phyloP scores from a whole-genome alignment of 2,797 vertebrate genomes.

The Cottoperca gobio region DNA sequence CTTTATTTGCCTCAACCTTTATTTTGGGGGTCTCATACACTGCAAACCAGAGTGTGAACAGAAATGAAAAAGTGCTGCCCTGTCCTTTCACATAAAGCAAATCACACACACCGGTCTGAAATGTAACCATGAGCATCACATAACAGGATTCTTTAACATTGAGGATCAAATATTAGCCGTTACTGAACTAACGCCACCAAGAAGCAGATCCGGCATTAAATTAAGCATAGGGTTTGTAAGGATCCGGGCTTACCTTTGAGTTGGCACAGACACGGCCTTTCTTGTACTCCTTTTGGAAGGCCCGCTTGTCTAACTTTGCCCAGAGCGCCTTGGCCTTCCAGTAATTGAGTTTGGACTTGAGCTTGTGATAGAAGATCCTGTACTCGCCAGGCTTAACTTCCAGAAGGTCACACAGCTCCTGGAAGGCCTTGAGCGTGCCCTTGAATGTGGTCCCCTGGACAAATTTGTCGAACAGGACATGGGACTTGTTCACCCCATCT shows the following conservation, averaged over 20 bases:
- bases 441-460: constrained; percentile 96
- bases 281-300: constrained; percentile 96
- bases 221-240: not conserved
- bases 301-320: constrained; percentile 96
- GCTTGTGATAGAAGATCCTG: constrained; percentile 96
- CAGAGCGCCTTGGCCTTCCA: constrained; percentile 99
- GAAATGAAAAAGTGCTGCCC: not conserved
- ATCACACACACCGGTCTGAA: not conserved
- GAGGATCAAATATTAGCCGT: constrained; percentile 25
- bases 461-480: constrained; percentile 94
- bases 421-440: constrained; percentile 96
- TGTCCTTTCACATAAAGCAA: constrained; percentile 15
- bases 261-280: constrained; percentile 95
- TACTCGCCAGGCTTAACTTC: constrained; percentile 93
- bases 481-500: constrained; percentile 88
- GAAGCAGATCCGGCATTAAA: not conserved
- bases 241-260: constrained; percentile 87
- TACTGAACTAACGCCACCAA: not conserved
- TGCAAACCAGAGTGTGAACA: not conserved
- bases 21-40: not conserved
- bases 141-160: constrained; percentile 13
- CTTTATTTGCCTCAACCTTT: not conserved
- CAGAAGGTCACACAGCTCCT: constrained; percentile 95
- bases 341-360: constrained; percentile 98
- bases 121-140: constrained; percentile 34